A percentile compares a stretch with the other conserved stretches of the same genome.
These are phyloP conservation scores for Carabus problematicus DNA, from an alignment of 2,888 invertebrate species.

Conservation along the genomic window DNA sequence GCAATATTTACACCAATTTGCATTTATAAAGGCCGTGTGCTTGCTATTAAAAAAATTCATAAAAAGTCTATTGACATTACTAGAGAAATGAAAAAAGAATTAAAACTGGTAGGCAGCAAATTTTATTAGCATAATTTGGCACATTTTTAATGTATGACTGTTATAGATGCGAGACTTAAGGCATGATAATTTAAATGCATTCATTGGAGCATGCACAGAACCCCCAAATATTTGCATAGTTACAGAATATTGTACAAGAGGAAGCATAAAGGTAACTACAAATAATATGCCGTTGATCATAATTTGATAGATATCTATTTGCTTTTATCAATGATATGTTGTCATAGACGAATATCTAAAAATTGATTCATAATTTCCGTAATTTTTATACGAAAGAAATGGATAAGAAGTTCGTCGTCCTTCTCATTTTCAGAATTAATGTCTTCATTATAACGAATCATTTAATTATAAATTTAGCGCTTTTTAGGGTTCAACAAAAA, in stretches of 20 bases:
- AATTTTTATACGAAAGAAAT: no score
- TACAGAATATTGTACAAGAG: slow-evolving; percentile 88
- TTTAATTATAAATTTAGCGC: no score
- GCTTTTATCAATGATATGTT: no score
- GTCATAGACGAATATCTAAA: no score
- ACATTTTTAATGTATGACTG: slow-evolving; percentile 27
- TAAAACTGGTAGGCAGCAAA: slow-evolving; percentile 76
- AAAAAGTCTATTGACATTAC: slow-evolving; percentile 89
- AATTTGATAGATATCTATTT: no score
- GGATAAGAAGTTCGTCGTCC: no score
- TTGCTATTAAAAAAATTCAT: slow-evolving; percentile 85
- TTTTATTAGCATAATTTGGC: neutral
- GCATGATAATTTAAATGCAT: slow-evolving; percentile 91
- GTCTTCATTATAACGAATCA: no score
- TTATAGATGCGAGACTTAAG: slow-evolving; percentile 85
- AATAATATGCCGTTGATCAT: no score
- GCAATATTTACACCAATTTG: slow-evolving; percentile 92
- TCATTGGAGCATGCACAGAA: slow-evolving; percentile 91
- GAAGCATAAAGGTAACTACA: slow-evolving; percentile 80
- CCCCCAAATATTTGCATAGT: slow-evolving; percentile 89
- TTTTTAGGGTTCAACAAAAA: no score
- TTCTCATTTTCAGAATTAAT: no score
- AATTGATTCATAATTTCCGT: no score
- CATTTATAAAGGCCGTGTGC: slow-evolving; percentile 84
- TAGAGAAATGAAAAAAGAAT: slow-evolving; percentile 89